Conservation (phyloP, 2,888 invertebrate species). For the Tetheella fluctuosa region DNA sequence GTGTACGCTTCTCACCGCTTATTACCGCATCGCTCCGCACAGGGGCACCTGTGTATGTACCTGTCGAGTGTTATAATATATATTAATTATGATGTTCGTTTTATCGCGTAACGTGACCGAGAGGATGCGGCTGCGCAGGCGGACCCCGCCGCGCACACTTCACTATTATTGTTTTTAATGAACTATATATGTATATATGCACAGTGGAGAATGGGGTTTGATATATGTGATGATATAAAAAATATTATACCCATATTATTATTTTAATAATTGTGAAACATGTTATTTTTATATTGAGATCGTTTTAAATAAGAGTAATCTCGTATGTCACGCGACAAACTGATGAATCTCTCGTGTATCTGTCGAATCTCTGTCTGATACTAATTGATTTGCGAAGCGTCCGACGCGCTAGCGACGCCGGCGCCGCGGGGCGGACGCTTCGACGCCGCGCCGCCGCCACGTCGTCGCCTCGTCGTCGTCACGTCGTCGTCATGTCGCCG, state of each 20-base stretch:
- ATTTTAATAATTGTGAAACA: slow-evolving; percentile 68
- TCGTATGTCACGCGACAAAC: slow-evolving; percentile 48
- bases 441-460: background rate
- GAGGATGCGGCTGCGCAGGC: slow-evolving; percentile 44
- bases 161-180: slow-evolving; percentile 51
- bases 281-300: slow-evolving; percentile 78
- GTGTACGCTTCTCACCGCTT: slow-evolving; percentile 80
- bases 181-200: slow-evolving; percentile 80
- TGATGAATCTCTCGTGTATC: slow-evolving; percentile 47
- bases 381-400: slow-evolving; percentile 26
- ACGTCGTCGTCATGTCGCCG: slow-evolving; percentile 27
- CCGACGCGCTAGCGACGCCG: slow-evolving; percentile 22
- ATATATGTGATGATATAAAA: slow-evolving; percentile 72
- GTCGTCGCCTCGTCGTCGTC: slow-evolving; percentile 12
- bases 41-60: slow-evolving; percentile 49
- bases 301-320: slow-evolving; percentile 49
- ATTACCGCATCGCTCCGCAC: slow-evolving; percentile 64
- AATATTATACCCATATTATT: slow-evolving; percentile 63
- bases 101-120: slow-evolving; percentile 50
- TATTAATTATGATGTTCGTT: slow-evolving; percentile 41
- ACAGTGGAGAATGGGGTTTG: slow-evolving; percentile 72
- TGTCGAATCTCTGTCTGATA: slow-evolving; percentile 44
- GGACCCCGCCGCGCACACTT: slow-evolving; percentile 34
- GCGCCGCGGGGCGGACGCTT: slow-evolving; percentile 29
- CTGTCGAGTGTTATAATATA: slow-evolving; percentile 51